Evolutionary conservation across 2,113 vertebrate genomes (phyloP), one percentile per base, ranked within the genome.

Genomic region (Herpetotheres cachinnans): DNA sequence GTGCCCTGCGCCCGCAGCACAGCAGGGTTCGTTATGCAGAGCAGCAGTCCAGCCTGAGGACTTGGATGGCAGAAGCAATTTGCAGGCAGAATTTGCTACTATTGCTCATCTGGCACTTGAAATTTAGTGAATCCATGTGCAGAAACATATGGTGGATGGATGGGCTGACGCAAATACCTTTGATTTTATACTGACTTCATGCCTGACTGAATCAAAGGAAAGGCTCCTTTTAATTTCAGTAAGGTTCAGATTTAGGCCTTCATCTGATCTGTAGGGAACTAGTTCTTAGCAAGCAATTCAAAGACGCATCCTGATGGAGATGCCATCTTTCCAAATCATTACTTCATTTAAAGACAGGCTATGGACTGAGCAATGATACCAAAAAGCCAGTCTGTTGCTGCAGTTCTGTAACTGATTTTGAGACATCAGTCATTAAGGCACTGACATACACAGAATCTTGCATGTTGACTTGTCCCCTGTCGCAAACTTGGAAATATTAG

Each of bases 1-100:
- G 50, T 82, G 50, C 32, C 34, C 0, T 0, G 69, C 0, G 2
- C 42, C 52, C 6, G 1, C 52, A 54, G 66, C 47, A 18, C 1
- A 1, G 82, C 71, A 61, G 67, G 54, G 54, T 34, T 86, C 14
- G 3, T 61, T n/a, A 25, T 11, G 40, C 29, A 54, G 27, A 66
- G 38, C 78, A 71, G 55, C 50, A 30, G 65, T 32, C 30, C 54
- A 65, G 72, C 50, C 67, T 30, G 30, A 95, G 46, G 44, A 81
- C 30, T 72, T 4, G 1, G n/a, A n/a, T 21, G 27, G 49, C 6
- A 0, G 54, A 93, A 91, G 49, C 1, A 8, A 81, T 65, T 36
- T 1, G 0, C 58, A 70, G 71, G 49, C 89, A 91, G 54, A 72
- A 65, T 83, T 92, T 94, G 58, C 62, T 80, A 32, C 30, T 72